These are phyloP conservation scores for Pterostichus madidus DNA, from an alignment of 2,888 invertebrate species.

Conservation along the genomic window DNA sequence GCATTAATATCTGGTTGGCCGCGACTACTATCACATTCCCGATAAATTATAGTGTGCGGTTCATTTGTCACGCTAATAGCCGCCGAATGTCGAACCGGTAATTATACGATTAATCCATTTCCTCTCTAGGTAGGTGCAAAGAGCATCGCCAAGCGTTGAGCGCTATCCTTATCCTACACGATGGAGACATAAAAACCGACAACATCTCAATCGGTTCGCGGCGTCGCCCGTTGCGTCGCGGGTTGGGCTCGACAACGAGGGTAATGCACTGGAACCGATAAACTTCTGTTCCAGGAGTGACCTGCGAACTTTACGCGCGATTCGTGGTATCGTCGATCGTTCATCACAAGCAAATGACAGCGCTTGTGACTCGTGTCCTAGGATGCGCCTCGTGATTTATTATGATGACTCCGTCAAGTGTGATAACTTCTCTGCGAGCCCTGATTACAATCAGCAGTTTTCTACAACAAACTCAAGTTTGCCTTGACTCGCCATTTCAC, in stretches of 20 bases:
- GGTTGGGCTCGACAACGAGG: slow-evolving; percentile 35
- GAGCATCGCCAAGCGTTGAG: not conserved
- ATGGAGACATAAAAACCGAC: slow-evolving; percentile 37
- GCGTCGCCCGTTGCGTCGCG: not conserved
- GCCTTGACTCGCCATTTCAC: slow-evolving; percentile 5
- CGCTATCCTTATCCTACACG: not conserved
- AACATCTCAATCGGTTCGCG: slow-evolving; percentile 16
- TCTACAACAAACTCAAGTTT: slow-evolving; percentile 18
- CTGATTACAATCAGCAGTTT: slow-evolving; percentile 43
- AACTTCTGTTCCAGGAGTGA: slow-evolving; percentile 58
- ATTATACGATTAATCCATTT: slow-evolving; percentile 66
- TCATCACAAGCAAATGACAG: slow-evolving; percentile 59
- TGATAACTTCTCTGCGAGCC: slow-evolving; percentile 6
- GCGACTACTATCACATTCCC: slow-evolving; percentile 66
- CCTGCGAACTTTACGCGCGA: slow-evolving; percentile 57
- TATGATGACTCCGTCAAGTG: slow-evolving; percentile 44
- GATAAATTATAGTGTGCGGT: slow-evolving; percentile 65
- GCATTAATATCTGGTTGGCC: slow-evolving; percentile 67
- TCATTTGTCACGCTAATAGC: slow-evolving; percentile 66
- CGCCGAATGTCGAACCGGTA: slow-evolving; percentile 62
- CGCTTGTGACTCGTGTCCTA: not conserved
- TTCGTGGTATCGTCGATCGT: slow-evolving; percentile 54
- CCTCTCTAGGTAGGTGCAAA: slow-evolving; percentile 44
- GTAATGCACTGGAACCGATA: slow-evolving; percentile 63
- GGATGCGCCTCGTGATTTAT: slow-evolving; percentile 33